phyloP scores from a whole-genome alignment of 2,888 invertebrate species.

The Chouioia cunea region DNA sequence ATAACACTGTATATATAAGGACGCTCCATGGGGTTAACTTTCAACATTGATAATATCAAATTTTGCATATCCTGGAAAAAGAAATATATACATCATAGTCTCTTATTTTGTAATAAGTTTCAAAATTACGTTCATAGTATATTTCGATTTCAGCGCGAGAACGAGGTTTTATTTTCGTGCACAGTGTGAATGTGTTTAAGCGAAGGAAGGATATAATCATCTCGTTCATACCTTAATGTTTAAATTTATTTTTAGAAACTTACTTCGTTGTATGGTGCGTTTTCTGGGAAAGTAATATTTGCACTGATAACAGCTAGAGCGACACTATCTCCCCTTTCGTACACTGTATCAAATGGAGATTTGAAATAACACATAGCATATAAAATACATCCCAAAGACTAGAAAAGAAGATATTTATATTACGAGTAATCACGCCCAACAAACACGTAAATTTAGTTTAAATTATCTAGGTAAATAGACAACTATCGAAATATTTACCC shows the following conservation, averaged over 20 bases:
- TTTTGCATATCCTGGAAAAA: slow-evolving; percentile 77
- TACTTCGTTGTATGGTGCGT: slow-evolving; percentile 75
- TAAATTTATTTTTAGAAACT: slow-evolving; percentile 40
- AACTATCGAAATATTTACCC: slow-evolving; percentile 74
- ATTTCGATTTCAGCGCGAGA: no score
- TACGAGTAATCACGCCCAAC: slow-evolving; percentile 8
- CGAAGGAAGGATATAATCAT: no score
- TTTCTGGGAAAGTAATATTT: slow-evolving; percentile 79
- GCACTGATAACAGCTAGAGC: slow-evolving; percentile 87
- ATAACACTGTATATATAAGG: slow-evolving; percentile 83
- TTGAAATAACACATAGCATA: slow-evolving; percentile 88
- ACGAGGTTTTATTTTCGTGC: no score
- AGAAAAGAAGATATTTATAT: slow-evolving; percentile 55
- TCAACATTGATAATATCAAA: slow-evolving; percentile 78
- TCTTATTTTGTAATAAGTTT: no score
- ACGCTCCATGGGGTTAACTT: slow-evolving; percentile 81
- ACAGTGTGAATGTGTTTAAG: no score
- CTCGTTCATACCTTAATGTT: no score
- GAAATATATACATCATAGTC: slow-evolving; percentile 31
- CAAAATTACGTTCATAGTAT: no score
- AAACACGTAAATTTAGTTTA: not conserved
- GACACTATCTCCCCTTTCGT: slow-evolving; percentile 88
- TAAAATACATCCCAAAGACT: slow-evolving; percentile 88
- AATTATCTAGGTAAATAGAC: not conserved
- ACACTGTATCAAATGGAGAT: slow-evolving; percentile 86